These are phyloP conservation scores for Mastigias papua DNA, from an alignment of 30 jellyfish, hydroid and myxozoan genomes.

Conservation along the genomic window DNA sequence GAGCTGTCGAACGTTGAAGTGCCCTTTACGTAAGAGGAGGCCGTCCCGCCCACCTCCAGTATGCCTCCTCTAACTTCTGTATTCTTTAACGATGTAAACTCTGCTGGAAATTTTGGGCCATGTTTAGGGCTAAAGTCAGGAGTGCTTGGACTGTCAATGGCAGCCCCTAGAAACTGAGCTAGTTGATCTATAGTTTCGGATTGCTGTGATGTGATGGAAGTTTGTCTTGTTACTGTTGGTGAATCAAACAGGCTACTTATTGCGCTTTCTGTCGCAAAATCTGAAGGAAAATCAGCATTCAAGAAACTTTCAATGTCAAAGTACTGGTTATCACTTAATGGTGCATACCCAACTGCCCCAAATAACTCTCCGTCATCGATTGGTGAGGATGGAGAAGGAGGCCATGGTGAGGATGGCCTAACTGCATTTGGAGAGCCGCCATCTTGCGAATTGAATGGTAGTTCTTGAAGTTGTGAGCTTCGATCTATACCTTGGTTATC, in stretches of 20 bases:
- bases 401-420: conserved; percentile 46
- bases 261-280: not conserved
- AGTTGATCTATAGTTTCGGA: conserved; percentile 26
- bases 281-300: conserved; percentile 43
- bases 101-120: conserved; percentile 11
- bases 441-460: not conserved
- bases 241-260: not conserved
- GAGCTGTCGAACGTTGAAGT: not conserved
- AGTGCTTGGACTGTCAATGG: conserved; percentile 16
- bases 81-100: not conserved
- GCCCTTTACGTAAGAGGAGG: not conserved
- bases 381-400: conserved; percentile 53
- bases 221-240: not conserved
- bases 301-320: conserved; percentile 69
- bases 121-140: not conserved
- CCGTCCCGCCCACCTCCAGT: not conserved
- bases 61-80: not conserved
- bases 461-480: not conserved
- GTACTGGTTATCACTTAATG: conserved; percentile 46
- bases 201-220: conserved; percentile 15
- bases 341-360: conserved; percentile 78
- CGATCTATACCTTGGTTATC: not conserved
- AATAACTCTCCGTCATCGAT: conserved; percentile 69
- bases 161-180: conserved; percentile 14
- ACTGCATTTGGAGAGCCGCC: conserved; percentile 13